Base-by-base conservation (phyloP, 2,113 vertebrate genomes). In the Erpornis zantholeuca region DNA sequence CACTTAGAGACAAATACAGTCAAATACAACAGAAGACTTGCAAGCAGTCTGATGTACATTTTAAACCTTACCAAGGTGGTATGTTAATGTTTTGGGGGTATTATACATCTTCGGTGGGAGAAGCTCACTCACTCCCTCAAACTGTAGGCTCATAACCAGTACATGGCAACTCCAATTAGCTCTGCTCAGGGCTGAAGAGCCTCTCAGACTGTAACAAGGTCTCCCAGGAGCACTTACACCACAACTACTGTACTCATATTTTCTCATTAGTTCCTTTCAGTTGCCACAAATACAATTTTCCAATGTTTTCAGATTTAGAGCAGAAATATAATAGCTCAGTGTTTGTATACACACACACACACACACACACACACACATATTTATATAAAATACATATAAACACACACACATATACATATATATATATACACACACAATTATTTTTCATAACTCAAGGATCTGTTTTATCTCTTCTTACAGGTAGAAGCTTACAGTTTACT, bases 121-220 rank as follows among this genome's bases (percentile, higher is more conserved):
- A 98, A 97, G 94, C 85, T 94, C 57, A 92, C 88, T 94, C 50
- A 45, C 69, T 96, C 95, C 82, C 95, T 97, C 94, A 96, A 96
- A 97, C 33, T 96, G 91, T 96, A 75, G 94, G 95, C 91, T 97
- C 92, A 92, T 94, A 97, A 96, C 91, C 91, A 95, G 85, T 94
- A 93, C 96, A 96, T 98, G 97, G 98, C 97, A 98, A 94, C 95
- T 98, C 98, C 98, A 98, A 97, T 99, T 99, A 99, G 97, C 91
- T 98, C 98, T 70, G 63, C 94, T 97, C 83, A 60, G 98, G 97
- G 96, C 98, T 95, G 82, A 98, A 97, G 96, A 96, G 94, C 96
- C 90, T 98, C 98, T 97, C 97, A 96, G 97, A 94, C 97, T 96
- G 98, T 99, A 99, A 99, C 98, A 98, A 98, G 98, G 98, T 98